Evolutionary conservation across 2,797 vertebrate species (phyloP).

Genomic region (Enteromius treurensis): DNA sequence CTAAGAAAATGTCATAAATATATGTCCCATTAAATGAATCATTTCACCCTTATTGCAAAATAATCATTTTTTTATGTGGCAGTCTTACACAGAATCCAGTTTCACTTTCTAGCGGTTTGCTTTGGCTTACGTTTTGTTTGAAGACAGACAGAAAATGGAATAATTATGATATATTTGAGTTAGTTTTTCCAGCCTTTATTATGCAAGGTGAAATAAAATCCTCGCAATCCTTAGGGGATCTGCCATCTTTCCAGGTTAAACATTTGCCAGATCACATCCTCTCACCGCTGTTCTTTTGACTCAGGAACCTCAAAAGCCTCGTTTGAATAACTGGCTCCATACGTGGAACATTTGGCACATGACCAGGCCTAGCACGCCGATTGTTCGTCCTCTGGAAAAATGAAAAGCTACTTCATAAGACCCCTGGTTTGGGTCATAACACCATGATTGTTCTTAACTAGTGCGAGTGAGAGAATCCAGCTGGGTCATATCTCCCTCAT

Average conservation of each 20-base stretch:
- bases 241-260: slow-evolving; percentile 53
- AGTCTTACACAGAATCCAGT: neutral
- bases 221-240: slow-evolving; percentile 38
- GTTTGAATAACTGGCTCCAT: slow-evolving; percentile 59
- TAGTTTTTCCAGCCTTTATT: slow-evolving; percentile 29
- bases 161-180: slow-evolving; percentile 16
- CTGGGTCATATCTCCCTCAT: slow-evolving; percentile 88
- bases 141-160: slow-evolving; percentile 15
- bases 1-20: neutral
- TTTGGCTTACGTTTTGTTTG: slow-evolving; percentile 30
- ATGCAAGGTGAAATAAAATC: slow-evolving; percentile 40
- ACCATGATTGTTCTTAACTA: slow-evolving; percentile 87
- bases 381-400: slow-evolving; percentile 74
- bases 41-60: neutral
- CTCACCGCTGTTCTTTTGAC: slow-evolving; percentile 51
- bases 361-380: slow-evolving; percentile 64
- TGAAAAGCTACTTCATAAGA: slow-evolving; percentile 84
- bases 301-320: slow-evolving; percentile 63
- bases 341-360: slow-evolving; percentile 68
- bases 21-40: neutral
- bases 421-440: slow-evolving; percentile 85
- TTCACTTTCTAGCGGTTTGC: slow-evolving; percentile 13
- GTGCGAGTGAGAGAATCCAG: slow-evolving; percentile 81
- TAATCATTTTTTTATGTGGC: neutral
- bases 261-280: slow-evolving; percentile 63